Evolutionary conservation across 2,797 vertebrate species (phyloP), one percentile per base, ranked within the genome.

Genomic region (Tapera naevia): DNA sequence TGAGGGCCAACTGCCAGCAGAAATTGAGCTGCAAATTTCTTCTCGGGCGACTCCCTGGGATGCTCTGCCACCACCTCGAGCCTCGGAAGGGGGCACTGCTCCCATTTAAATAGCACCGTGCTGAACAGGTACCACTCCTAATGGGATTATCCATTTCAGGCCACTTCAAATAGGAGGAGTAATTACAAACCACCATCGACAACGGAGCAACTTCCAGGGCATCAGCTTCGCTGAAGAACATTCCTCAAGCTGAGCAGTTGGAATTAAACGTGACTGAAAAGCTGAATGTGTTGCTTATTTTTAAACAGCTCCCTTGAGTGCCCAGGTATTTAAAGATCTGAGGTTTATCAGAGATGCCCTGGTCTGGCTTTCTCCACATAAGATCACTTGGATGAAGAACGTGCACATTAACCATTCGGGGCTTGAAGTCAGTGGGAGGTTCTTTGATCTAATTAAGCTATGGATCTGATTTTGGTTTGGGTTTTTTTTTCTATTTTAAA

Each of bases 31-130:
- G 32, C 37, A 15, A 57, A 69, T 18, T 53, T 43, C 19, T 79
- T 46, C 61, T 57, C 39, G 0, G 1, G 16, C 25, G 25, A 67
- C n/a, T 35, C 16, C 13, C 57, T 14, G 28, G 5, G 0, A 43
- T 37, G 57, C 60, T 66, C 65, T 67, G 30, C 48, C 48, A 78
- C 48, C 72, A 48, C 19, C 53, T 81, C 83, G 83, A 81, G 65
- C 37, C 48, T 86, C 87, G 82, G 72, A 58, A 74, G 78, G 51
- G 60, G 76, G 39, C 76, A 91, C 54, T 78, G 71, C 76, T 89
- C 62, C 39, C 57, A 54, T 53, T 33, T 16, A 18, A 73, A 53
- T 18, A 17, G 25, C 43, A 21, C 33, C 2, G 4, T 18, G 8
- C 66, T 16, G 15, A 4, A n/a, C 50, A 50, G 32, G 61, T 16